phyloP scores from a whole-genome alignment of 2,113 vertebrate genomes.

The Pluvialis apricaria region DNA sequence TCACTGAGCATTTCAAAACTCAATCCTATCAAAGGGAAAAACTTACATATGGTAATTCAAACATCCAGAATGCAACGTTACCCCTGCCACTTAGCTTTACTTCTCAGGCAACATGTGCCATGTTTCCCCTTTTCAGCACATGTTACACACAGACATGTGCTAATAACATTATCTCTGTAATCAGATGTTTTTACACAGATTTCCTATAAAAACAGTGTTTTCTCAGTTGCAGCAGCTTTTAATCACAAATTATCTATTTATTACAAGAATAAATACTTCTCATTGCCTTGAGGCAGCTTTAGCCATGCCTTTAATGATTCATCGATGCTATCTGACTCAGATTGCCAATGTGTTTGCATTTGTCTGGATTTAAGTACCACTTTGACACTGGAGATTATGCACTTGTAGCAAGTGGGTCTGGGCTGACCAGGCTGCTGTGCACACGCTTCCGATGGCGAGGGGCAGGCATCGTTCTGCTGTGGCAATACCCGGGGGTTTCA shows the following conservation, averaged over 20 bases:
- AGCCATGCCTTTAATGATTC: not conserved
- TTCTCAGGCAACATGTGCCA: not conserved
- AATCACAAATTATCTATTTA: not conserved
- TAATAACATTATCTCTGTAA: conserved; percentile 10
- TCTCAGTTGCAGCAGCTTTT: not conserved
- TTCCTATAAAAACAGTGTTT: not conserved
- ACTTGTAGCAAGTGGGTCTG: not conserved
- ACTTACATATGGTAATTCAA: not conserved
- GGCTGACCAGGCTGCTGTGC: not conserved
- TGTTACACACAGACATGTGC: not conserved
- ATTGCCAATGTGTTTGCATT: not conserved
- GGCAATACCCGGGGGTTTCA: not conserved
- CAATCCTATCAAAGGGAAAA: not conserved
- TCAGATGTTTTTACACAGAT: conserved; percentile 1
- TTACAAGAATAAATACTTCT: not conserved
- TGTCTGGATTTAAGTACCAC: not conserved
- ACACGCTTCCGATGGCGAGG: accelerated
- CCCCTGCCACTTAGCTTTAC: not conserved
- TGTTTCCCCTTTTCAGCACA: not conserved
- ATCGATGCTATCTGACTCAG: not conserved
- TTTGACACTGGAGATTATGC: not conserved
- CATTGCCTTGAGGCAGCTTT: not conserved
- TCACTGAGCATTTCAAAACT: not conserved
- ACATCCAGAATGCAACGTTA: not conserved
- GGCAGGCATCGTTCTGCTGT: not conserved